A percentile compares a stretch with the other conserved stretches of the same genome.
phyloP scores from a whole-genome alignment of 2,113 vertebrate genomes.

The Balaeniceps rex region DNA sequence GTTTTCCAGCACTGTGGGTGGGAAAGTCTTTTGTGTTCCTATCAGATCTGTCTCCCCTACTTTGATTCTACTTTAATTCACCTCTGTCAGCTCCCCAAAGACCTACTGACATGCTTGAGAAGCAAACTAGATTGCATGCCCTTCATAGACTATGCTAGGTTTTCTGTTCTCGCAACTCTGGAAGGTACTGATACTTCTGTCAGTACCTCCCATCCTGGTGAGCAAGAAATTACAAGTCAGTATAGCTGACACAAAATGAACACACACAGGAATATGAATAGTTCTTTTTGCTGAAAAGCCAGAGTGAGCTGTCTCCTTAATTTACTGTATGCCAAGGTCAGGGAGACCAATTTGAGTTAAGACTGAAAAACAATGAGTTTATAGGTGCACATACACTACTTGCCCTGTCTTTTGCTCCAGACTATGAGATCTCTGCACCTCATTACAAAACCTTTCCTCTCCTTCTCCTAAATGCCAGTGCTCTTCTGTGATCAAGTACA shows the following conservation, averaged over 20 bases:
- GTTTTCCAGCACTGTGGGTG: not conserved
- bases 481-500: not conserved
- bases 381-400: not conserved
- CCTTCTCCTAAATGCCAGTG: not conserved
- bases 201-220: not conserved
- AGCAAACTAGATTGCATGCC: not conserved
- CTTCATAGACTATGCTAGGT: accelerated
- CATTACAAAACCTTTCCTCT: not conserved
- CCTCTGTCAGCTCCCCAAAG: not conserved
- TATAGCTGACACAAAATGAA: not conserved
- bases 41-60: not conserved
- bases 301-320: not conserved
- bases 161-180: not conserved
- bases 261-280: not conserved
- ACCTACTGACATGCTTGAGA: not conserved
- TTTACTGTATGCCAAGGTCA: not conserved
- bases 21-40: slow-evolving; percentile 8
- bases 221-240: not conserved
- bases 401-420: not conserved
- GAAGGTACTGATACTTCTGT: not conserved
- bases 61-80: slow-evolving; percentile 16
- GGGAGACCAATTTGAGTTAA: not conserved
- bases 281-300: not conserved
- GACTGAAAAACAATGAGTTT: not conserved
- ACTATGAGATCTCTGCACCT: not conserved